A percentile compares a stretch with the other conserved stretches of the same genome.
Conservation (phyloP, 2,888 invertebrate genomes). For the Hypselothyrea guttata region DNA sequence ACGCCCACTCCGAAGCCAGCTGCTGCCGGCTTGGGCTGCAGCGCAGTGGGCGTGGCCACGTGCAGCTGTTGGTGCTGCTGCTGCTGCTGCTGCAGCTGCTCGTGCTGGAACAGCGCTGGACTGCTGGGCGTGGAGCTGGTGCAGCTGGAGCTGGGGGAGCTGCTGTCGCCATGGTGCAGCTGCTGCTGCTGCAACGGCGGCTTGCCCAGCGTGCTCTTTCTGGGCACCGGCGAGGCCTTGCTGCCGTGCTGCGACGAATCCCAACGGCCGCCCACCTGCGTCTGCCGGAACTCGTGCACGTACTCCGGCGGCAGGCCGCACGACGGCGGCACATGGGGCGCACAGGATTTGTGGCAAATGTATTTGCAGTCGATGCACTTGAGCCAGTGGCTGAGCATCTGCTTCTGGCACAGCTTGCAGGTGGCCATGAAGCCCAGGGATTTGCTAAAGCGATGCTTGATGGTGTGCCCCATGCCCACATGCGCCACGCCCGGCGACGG, state of each 20-base stretch:
- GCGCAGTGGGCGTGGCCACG: constrained; percentile 74
- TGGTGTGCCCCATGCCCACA: constrained; percentile 93
- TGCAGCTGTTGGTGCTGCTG: constrained; percentile 28
- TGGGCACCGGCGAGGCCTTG: constrained; percentile 80
- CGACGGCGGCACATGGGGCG: constrained; percentile 94
- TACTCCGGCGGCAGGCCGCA: constrained; percentile 95
- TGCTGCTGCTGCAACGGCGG: constrained; percentile 60
- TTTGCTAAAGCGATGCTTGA: constrained; percentile 94
- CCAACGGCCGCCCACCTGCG: constrained; percentile 82
- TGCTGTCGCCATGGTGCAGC: constrained; percentile 87
- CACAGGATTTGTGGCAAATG: constrained; percentile 89
- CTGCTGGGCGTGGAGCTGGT: constrained; percentile 98
- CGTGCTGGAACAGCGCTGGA: constrained; percentile 86
- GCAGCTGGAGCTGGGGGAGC: constrained; percentile 97
- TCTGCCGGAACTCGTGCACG: constrained; percentile 91
- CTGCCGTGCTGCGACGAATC: constrained; percentile 44
- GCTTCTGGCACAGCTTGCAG: constrained; percentile 94
- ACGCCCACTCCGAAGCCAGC: constrained; percentile 41
- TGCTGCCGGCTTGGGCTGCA: constrained; percentile 60
- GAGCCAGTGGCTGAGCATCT: constrained; percentile 90
- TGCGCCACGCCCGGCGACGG: constrained; percentile 90
- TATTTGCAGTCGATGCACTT: constrained; percentile 98
- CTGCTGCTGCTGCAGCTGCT: not conserved
- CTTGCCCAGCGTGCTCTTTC: constrained; percentile 71
- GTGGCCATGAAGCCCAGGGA: constrained; percentile 94